Evolutionary conservation across 1,140 invertebrate species (phyloP).

Genomic region (Trichogramma pretiosum): DNA sequence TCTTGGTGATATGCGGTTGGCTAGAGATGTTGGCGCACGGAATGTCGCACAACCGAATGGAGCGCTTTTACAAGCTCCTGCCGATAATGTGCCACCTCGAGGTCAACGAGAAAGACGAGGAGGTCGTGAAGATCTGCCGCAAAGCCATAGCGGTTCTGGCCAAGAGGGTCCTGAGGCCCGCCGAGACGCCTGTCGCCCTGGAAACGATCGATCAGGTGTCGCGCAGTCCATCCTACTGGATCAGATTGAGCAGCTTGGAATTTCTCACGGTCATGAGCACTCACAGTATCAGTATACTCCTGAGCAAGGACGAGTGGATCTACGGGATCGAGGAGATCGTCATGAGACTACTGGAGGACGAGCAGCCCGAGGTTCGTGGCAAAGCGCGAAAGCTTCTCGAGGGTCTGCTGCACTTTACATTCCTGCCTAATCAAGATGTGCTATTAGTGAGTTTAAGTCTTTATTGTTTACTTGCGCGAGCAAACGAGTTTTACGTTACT

Average conservation of each 20-base stretch:
- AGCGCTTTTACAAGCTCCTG: slow-evolving; percentile 55
- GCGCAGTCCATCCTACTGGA: slow-evolving; percentile 65
- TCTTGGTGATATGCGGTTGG: slow-evolving; percentile 46
- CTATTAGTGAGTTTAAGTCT: slow-evolving; percentile 45
- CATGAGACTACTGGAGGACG: slow-evolving; percentile 57
- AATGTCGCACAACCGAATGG: slow-evolving; percentile 42
- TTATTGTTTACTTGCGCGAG: slow-evolving; percentile 10
- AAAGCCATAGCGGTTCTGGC: slow-evolving; percentile 58
- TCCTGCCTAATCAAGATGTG: slow-evolving; percentile 52
- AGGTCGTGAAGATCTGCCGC: slow-evolving; percentile 61
- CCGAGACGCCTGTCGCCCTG: slow-evolving; percentile 47
- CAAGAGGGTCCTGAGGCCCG: slow-evolving; percentile 46
- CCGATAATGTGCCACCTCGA: slow-evolving; percentile 64
- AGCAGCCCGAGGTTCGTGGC: slow-evolving; percentile 68
- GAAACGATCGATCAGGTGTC: slow-evolving; percentile 44
- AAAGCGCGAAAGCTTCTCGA: slow-evolving; percentile 73
- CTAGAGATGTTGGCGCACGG: slow-evolving; percentile 20
- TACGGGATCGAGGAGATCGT: slow-evolving; percentile 52
- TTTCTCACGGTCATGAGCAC: slow-evolving; percentile 77
- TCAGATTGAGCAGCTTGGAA: slow-evolving; percentile 59
- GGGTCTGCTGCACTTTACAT: slow-evolving; percentile 78
- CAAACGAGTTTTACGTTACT: slow-evolving; percentile 1
- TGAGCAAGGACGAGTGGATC: slow-evolving; percentile 51
- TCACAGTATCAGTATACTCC: slow-evolving; percentile 69
- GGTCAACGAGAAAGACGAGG: slow-evolving; percentile 71